phyloP scores from a whole-genome alignment of 1,140 invertebrate genomes.

The Drosophila bocqueti region DNA sequence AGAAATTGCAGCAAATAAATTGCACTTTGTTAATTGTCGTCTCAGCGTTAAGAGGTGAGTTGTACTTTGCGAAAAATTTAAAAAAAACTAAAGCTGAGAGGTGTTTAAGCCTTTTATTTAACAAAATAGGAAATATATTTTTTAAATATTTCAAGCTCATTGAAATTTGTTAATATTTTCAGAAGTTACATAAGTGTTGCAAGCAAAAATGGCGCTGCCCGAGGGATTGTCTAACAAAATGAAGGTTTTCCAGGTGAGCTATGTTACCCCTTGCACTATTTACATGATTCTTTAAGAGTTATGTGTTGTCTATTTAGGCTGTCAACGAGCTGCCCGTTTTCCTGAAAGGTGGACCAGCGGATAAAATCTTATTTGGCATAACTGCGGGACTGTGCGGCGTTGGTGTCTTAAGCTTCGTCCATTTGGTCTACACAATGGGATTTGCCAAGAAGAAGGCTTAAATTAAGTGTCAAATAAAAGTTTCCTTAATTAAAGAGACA shows the following conservation, averaged over 20 bases:
- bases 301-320: conserved; percentile 43
- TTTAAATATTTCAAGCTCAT: background rate
- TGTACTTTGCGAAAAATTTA: background rate
- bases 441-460: conserved; percentile 81
- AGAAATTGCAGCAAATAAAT: conserved; percentile 46
- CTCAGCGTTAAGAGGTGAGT: conserved; percentile 30
- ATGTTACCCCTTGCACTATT: rapidly evolving
- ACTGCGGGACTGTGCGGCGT: conserved; percentile 76
- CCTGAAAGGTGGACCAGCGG: conserved; percentile 77
- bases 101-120: rapidly evolving
- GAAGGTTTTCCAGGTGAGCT: conserved; percentile 78
- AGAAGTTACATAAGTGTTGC: conserved; percentile 75
- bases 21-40: conserved; percentile 36
- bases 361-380: conserved; percentile 78
- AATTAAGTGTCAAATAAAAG: conserved; percentile 12
- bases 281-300: background rate
- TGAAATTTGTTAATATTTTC: conserved; percentile 8
- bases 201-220: conserved; percentile 72
- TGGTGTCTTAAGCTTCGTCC: conserved; percentile 70
- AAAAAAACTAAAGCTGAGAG: too few relatives aligned
- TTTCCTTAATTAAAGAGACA: conserved; percentile 35
- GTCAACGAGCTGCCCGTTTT: conserved; percentile 79
- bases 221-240: conserved; percentile 77
- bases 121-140: too few relatives aligned
- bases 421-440: conserved; percentile 79